phyloP scores from a whole-genome alignment of 2,888 invertebrate genomes.

The Tipula unca region DNA sequence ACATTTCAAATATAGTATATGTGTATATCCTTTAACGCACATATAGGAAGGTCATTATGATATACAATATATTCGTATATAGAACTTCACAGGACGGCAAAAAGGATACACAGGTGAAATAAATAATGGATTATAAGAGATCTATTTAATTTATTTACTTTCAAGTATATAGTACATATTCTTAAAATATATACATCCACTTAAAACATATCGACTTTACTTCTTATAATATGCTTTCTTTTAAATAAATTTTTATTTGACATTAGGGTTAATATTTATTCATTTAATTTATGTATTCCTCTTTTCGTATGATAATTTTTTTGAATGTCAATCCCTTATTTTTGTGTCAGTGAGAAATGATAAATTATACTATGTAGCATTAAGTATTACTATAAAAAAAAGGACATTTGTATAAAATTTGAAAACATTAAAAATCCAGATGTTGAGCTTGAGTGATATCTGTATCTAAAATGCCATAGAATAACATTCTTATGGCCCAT shows the following conservation, averaged over 20 bases:
- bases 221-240: not conserved
- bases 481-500: too few relatives aligned
- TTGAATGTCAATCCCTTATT: not conserved
- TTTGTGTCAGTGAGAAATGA: not conserved
- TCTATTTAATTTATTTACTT: not conserved
- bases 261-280: not conserved
- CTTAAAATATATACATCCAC: not conserved
- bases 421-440: not conserved
- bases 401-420: not conserved
- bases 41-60: not conserved
- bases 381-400: not conserved
- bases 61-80: not conserved
- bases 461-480: not conserved
- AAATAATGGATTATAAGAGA: not conserved
- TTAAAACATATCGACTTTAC: not conserved
- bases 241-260: not conserved
- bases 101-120: not conserved
- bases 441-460: not conserved
- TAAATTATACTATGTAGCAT: not conserved
- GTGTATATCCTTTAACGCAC: not conserved
- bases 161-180: not conserved
- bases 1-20: not conserved
- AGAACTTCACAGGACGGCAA: not conserved
- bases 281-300: slow-evolving; percentile 4
- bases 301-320: not conserved